Evolutionary conservation across 2,888 invertebrate genomes (phyloP).

Genomic region (Lobophora halterata): DNA sequence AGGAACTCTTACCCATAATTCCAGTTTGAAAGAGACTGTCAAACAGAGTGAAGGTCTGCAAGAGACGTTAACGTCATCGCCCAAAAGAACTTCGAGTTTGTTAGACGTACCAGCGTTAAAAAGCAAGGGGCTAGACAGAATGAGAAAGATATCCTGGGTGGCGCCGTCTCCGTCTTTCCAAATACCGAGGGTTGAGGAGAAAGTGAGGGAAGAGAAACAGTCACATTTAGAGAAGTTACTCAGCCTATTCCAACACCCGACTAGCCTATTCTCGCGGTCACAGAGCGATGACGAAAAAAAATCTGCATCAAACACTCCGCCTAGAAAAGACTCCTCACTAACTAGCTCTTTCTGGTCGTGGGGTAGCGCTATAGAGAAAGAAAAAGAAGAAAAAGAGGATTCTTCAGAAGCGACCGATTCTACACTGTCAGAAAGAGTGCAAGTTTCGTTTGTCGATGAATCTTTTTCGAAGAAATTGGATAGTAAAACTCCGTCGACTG

Average conservation of each 20-base stretch:
- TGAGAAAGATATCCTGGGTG: slow-evolving; percentile 83
- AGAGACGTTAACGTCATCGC: slow-evolving; percentile 58
- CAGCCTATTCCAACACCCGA: slow-evolving; percentile 84
- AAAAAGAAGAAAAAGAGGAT: slow-evolving; percentile 54
- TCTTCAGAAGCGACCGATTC: slow-evolving; percentile 70
- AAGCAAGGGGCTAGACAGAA: slow-evolving; percentile 62
- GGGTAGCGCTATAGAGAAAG: slow-evolving; percentile 61
- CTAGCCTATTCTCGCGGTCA: slow-evolving; percentile 79
- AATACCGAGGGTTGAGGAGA: slow-evolving; percentile 60
- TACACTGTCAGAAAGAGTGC: slow-evolving; percentile 69
- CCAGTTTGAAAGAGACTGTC: slow-evolving; percentile 61
- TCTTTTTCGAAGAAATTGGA: slow-evolving; percentile 71
- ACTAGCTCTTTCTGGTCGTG: slow-evolving; percentile 76
- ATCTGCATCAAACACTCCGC: slow-evolving; percentile 63
- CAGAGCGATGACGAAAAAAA: slow-evolving; percentile 68
- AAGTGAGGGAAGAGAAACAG: slow-evolving; percentile 61
- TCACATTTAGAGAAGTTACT: slow-evolving; percentile 84
- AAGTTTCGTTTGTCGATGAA: slow-evolving; percentile 71
- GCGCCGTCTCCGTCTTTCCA: slow-evolving; percentile 71
- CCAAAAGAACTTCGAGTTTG: slow-evolving; percentile 66
- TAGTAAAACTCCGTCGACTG: slow-evolving; percentile 72
- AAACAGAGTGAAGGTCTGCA: slow-evolving; percentile 48
- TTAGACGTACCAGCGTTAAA: slow-evolving; percentile 72
- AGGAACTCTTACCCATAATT: slow-evolving; percentile 72
- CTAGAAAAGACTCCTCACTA: slow-evolving; percentile 67